Base-by-base conservation (phyloP, 2,888 invertebrate genomes). In the Ectemnius continuus region DNA sequence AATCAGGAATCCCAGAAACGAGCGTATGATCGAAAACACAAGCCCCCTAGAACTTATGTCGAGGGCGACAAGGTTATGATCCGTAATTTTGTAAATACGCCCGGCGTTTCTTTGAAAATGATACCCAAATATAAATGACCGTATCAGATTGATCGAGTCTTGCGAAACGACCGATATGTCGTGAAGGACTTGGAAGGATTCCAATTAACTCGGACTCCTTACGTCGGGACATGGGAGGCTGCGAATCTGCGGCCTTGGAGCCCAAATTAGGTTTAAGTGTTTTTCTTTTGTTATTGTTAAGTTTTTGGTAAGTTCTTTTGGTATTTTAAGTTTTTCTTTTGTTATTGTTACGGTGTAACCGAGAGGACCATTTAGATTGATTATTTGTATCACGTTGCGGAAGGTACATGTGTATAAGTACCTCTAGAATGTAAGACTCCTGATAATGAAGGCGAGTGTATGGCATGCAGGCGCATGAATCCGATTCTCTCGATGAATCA, bases 21-120 rank as follows among this genome's bases (percentile, higher is more conserved):
- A 13, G 68, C 80, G 70, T 85, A 81, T 70, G 76, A 88, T 67
- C 76, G 71, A 18, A 85, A 70, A 28, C 82, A 80, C 16, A 86
- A 86, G 66, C 47, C 14, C 13, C 60, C 80, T 0, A 20, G 56
- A 14, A 61, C 67, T 16, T 81, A 82, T 28, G 6, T 74, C 48
- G 28, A 67, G 1, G 80, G 70, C 0, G 82, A 82, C 20, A 76
- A 70, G 6, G 75, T 84, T 2, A 79, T 82, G 75, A 66, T 83
- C 0, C 64, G 66, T 20, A 81, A 82, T 28, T 78, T 69, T 20
- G 67, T 36, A 3, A 8, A 8, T 8, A 18, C 68, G 0, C n/a
- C 58, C 1, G 62, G 62, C 2, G 47, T 11, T 0, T 69, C n/a
- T 16, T 0, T n/a, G 0, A 69, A 69, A 1, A 16, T 69, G 13